These are phyloP conservation scores for Podarcis raffonei DNA, from an alignment of 2,113 vertebrate species.

Conservation along the genomic window DNA sequence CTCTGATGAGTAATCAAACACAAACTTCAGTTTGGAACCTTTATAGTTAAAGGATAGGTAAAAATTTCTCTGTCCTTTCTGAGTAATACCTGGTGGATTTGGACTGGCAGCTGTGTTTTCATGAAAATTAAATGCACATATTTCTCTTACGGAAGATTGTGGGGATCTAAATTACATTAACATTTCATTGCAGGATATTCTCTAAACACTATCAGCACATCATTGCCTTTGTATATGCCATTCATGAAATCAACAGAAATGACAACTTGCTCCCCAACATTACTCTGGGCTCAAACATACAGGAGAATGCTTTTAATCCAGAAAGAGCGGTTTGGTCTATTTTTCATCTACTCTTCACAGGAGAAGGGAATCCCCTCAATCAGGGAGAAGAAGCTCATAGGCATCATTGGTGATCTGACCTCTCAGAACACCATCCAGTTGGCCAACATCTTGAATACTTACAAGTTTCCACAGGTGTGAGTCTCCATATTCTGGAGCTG, in stretches of 20 bases:
- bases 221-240: background rate
- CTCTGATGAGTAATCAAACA: no score
- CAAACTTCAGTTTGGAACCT: no score
- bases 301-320: background rate
- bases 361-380: background rate
- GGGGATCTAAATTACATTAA: background rate
- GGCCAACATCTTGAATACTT: background rate
- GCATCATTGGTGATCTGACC: background rate
- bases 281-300: background rate
- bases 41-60: no score
- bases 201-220: background rate
- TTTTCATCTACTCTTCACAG: background rate
- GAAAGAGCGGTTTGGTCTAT: no score
- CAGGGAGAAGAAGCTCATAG: background rate
- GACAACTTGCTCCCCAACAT: background rate
- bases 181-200: background rate
- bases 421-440: background rate
- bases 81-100: no score
- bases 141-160: background rate
- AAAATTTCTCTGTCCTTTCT: no score
- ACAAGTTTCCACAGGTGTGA: background rate
- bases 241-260: background rate
- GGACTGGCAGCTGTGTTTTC: background rate
- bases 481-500: background rate
- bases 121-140: background rate